Evolutionary conservation across 2,113 vertebrate genomes (phyloP).

Genomic region (Cavia aperea): DNA sequence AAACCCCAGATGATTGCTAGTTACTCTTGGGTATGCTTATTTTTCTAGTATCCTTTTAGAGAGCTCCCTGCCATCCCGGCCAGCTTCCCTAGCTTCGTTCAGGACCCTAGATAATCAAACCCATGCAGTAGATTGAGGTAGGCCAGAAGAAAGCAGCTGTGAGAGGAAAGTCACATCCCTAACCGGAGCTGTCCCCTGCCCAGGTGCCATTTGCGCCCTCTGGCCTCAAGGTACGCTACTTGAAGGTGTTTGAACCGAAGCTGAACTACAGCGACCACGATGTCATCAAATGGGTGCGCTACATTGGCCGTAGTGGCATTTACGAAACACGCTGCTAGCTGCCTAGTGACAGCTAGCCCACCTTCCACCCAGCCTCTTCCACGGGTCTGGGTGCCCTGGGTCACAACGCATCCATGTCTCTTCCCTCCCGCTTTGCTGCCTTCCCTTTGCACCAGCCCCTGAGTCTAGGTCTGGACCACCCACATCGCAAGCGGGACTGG

Average conservation of each 20-base stretch:
- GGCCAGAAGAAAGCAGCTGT: not conserved
- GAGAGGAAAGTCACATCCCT: constrained; percentile 16
- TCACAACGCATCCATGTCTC: constrained; percentile 53
- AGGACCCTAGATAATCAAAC: not conserved
- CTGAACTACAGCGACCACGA: constrained; percentile 99
- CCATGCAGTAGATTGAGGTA: not conserved
- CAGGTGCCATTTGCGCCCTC: constrained; percentile 98
- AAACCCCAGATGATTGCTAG: constrained; percentile 14
- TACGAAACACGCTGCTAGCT: constrained; percentile 98
- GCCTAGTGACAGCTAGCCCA: constrained; percentile 46
- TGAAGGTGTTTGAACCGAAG: constrained; percentile 99
- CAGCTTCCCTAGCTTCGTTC: constrained; percentile 3
- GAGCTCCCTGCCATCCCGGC: not conserved
- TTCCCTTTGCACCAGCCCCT: constrained; percentile 61
- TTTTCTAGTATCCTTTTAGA: not conserved
- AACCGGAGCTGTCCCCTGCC: constrained; percentile 43
- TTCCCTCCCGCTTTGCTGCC: constrained; percentile 65
- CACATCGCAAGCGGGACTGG: not conserved
- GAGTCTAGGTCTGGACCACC: constrained; percentile 63
- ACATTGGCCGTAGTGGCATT: constrained; percentile 98
- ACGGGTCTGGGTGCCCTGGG: constrained; percentile 55
- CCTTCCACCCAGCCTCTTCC: constrained; percentile 61
- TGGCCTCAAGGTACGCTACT: constrained; percentile 98
- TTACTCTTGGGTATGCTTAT: not conserved
- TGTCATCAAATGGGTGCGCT: constrained; percentile 99